Evolutionary conservation across 2,113 vertebrate species (phyloP).

Genomic region (Ursus arctos): DNA sequence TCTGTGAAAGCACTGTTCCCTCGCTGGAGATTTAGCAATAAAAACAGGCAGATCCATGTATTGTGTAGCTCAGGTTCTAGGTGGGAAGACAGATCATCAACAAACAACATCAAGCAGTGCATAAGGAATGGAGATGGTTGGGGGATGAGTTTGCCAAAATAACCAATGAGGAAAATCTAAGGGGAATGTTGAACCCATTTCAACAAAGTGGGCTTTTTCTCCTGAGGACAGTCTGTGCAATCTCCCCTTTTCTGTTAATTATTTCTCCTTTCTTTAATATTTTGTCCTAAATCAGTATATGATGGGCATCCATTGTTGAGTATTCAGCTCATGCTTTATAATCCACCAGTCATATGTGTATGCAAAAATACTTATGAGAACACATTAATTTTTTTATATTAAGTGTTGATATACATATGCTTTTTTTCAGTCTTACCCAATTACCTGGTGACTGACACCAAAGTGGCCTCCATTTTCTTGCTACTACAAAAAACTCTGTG

Average conservation of each 20-base stretch:
- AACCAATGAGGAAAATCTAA: not conserved
- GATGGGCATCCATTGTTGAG: not conserved
- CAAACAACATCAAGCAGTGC: not conserved
- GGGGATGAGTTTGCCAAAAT: not conserved
- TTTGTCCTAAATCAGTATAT: not conserved
- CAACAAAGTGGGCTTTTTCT: not conserved
- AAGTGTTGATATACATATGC: not conserved
- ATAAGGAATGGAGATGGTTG: not conserved
- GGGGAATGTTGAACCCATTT: not conserved
- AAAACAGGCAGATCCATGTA: not conserved
- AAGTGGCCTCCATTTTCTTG: not conserved
- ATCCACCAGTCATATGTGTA: not conserved
- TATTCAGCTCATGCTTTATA: not conserved
- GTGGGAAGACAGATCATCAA: not conserved
- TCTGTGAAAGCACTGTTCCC: not conserved
- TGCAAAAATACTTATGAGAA: not conserved
- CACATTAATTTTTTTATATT: not conserved
- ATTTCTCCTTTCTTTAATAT: not conserved
- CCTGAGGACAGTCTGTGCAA: not conserved
- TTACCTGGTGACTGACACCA: not conserved
- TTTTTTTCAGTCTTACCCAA: not conserved
- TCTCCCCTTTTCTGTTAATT: not conserved
- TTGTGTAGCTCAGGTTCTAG: not conserved
- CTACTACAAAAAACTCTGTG: not conserved
- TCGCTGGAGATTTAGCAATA: not conserved